These are phyloP conservation scores for Pogonophryne albipinna DNA, from an alignment of 2,797 vertebrate species.

Conservation along the genomic window DNA sequence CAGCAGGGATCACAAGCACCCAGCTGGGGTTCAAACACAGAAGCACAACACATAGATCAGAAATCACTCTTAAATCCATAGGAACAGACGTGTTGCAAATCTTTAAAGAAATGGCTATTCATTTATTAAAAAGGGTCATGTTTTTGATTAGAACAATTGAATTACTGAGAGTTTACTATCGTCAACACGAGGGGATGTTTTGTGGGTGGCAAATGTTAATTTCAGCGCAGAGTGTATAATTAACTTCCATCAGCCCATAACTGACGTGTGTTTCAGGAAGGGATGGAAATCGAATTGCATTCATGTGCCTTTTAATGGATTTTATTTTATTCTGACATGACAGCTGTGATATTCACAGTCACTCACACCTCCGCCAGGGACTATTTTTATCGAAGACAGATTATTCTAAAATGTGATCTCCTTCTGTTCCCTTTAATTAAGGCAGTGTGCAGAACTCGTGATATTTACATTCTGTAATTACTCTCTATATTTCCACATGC, in stretches of 20 bases:
- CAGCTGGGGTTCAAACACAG: slow-evolving; percentile 29
- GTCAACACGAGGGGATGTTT: neutral
- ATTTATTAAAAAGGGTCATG: neutral
- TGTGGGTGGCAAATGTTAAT: neutral
- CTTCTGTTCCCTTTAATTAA: slow-evolving; percentile 75
- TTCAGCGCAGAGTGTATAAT: neutral
- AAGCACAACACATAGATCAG: slow-evolving; percentile 16
- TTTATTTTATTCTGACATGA: slow-evolving; percentile 22
- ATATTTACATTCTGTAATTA: slow-evolving; percentile 83
- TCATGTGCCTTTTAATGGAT: slow-evolving; percentile 7
- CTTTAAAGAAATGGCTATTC: neutral
- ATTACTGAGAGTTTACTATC: neutral
- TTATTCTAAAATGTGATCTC: slow-evolving; percentile 49
- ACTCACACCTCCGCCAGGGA: slow-evolving; percentile 38
- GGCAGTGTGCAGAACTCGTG: slow-evolving; percentile 54
- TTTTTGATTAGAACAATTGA: neutral
- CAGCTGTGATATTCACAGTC: slow-evolving; percentile 44
- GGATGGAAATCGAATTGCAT: neutral
- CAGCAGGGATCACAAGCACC: slow-evolving; percentile 15
- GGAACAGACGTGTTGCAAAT: slow-evolving; percentile 6
- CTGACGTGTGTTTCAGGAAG: neutral
- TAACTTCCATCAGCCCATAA: slow-evolving; percentile 3
- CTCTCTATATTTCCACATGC: slow-evolving; percentile 60
- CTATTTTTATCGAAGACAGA: slow-evolving; percentile 48
- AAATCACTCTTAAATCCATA: neutral